Evolutionary conservation across 1,140 invertebrate genomes (phyloP), one percentile per base, ranked within the genome.

Genomic region (Dryas iulia): DNA sequence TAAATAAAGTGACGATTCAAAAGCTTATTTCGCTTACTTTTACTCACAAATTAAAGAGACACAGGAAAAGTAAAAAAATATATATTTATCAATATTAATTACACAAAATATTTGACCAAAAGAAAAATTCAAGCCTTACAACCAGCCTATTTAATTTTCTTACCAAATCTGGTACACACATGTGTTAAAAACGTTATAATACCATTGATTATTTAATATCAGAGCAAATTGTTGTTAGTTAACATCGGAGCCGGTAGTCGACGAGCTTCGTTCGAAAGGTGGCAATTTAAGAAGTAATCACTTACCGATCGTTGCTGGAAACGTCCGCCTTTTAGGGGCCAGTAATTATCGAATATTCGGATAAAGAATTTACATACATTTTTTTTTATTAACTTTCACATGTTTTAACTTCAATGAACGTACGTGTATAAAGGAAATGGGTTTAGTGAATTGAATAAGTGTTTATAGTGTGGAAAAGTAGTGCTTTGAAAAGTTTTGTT

Each of bases 221-320:
- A 71, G 58, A 70, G 68, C 28, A 67, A 64, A 66, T 74, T 67
- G 71, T 62, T 54, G 57, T 68, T 66, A 70, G 64, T 67, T 71
- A 62, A 62, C 73, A 66, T 69, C 14, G 66, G 47, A 71, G 71
- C 71, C 76, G 71, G 78, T 79, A 79, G 74, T 64, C 62, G 60
- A 53, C 66, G 63, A 66, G 57, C 66, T 47, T 62, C 52, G 66
- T 61, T 65, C 69, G 71, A 68, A 72, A 77, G 66, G 68, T 61
- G 77, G 72, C 72, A 84, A 89, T 85, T 89, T 86, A 82, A 86
- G 80, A 89, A 83, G 79, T 77, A 88, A 88, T 88, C 82, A 83
- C 77, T 79, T 77, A 78, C 75, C 73, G 73, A 79, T 72, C 75
- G 78, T 76, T 72, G 75, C 74, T 74, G 71, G 78, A 79, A 74